A percentile compares a stretch with the other conserved stretches of the same genome.
Conservation (phyloP, 2,888 invertebrate species). For the Brachylomia viminalis region DNA sequence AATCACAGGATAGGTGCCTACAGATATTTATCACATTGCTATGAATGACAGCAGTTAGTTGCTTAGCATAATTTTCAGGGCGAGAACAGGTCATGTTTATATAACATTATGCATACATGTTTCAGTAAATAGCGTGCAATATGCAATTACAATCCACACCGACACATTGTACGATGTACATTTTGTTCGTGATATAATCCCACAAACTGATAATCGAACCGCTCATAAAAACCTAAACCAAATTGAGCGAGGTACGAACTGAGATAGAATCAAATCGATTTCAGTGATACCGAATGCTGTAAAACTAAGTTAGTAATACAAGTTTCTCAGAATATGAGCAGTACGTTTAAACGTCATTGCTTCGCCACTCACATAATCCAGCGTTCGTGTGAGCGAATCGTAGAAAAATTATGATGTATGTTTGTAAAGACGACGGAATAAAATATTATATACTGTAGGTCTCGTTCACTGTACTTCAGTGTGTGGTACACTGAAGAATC, state of each 20-base stretch:
- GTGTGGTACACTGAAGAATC: background rate
- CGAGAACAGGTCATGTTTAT: conserved; percentile 43
- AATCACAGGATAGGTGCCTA: conserved; percentile 4
- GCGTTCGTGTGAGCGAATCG: conserved; percentile 34
- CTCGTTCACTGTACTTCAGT: too few relatives aligned
- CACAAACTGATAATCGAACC: conserved; percentile 19
- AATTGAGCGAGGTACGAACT: conserved; percentile 16
- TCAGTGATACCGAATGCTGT: conserved; percentile 36
- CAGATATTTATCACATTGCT: conserved; percentile 9
- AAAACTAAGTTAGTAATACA: conserved; percentile 50
- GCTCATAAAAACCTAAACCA: conserved; percentile 18
- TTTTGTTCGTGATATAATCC: conserved; percentile 26
- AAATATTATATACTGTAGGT: conserved; percentile 21
- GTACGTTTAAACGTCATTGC: conserved; percentile 27
- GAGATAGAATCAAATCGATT: conserved; percentile 50
- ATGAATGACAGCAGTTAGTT: background rate
- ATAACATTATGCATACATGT: conserved; percentile 24
- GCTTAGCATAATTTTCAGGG: conserved; percentile 16
- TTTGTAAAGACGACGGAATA: conserved; percentile 38
- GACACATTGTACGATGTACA: conserved; percentile 1
- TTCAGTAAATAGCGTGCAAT: conserved; percentile 40
- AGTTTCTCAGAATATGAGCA: conserved; percentile 45
- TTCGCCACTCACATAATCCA: conserved; percentile 43
- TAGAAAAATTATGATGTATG: conserved; percentile 33
- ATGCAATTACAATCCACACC: conserved; percentile 19